phyloP scores from a whole-genome alignment of 2,888 invertebrate species.

The Mongoloraphidia duomilia region DNA sequence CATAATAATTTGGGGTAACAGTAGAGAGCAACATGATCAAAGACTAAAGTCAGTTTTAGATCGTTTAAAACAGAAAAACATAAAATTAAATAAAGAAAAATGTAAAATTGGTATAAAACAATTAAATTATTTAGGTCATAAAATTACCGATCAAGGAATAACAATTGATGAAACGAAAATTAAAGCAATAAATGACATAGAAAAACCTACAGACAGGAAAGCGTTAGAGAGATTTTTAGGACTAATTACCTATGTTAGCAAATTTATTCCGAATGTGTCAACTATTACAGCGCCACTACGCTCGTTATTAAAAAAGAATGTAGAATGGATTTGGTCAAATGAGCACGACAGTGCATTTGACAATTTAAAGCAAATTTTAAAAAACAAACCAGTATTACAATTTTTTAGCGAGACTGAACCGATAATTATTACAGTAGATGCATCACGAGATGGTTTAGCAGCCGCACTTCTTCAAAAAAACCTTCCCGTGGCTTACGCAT shows the following conservation, averaged over 20 bases:
- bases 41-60: slow-evolving; percentile 12
- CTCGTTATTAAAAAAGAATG: no score
- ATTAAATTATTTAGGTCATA: slow-evolving; percentile 4
- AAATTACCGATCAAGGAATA: slow-evolving; percentile 4
- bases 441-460: no score
- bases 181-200: slow-evolving; percentile 7
- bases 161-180: slow-evolving; percentile 5
- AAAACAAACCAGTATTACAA: no score
- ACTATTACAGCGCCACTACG: no score
- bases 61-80: slow-evolving; percentile 13
- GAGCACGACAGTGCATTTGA: no score
- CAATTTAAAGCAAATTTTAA: no score
- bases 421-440: no score
- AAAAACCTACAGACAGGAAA: slow-evolving; percentile 3
- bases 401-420: no score
- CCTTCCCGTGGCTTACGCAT: no score
- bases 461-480: no score
- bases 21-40: slow-evolving; percentile 12
- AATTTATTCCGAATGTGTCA: slow-evolving; percentile 9
- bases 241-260: slow-evolving; percentile 6
- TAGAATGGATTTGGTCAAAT: no score
- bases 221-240: slow-evolving; percentile 8
- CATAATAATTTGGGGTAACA: slow-evolving; percentile 14
- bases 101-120: slow-evolving; percentile 7
- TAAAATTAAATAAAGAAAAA: slow-evolving; percentile 16